Evolutionary conservation across 1,140 invertebrate species (phyloP).

Genomic region (Copidosoma floridanum): DNA sequence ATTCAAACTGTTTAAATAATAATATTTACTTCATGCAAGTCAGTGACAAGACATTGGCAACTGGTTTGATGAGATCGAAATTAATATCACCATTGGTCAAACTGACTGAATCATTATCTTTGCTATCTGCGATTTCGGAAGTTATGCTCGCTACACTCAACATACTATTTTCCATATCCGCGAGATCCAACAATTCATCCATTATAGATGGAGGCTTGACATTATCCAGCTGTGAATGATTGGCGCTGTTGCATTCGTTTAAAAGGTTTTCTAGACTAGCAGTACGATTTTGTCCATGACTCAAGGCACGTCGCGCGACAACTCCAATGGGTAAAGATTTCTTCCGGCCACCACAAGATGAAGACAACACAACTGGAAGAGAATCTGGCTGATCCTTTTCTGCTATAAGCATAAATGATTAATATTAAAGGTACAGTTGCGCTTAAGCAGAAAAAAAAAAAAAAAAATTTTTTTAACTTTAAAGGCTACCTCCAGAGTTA

Average conservation of each 20-base stretch:
- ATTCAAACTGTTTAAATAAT: background rate
- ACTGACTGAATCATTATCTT: constrained; percentile 44
- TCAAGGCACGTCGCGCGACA: constrained; percentile 68
- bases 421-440: background rate
- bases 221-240: constrained; percentile 67
- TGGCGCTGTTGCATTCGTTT: constrained; percentile 55
- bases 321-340: constrained; percentile 69
- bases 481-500: constrained; percentile 7
- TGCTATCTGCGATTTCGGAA: constrained; percentile 69
- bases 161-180: constrained; percentile 76
- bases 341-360: constrained; percentile 58
- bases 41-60: constrained; percentile 50
- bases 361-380: constrained; percentile 37
- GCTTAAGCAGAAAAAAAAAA: too few relatives aligned
- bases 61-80: constrained; percentile 50
- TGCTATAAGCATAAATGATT: constrained; percentile 20
- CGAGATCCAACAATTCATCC: constrained; percentile 69
- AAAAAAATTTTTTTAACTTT: too few relatives aligned
- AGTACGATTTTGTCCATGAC: constrained; percentile 58
- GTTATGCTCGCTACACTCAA: constrained; percentile 80
- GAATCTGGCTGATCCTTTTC: constrained; percentile 42
- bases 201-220: constrained; percentile 80
- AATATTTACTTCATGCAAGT: constrained; percentile 43
- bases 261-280: constrained; percentile 65
- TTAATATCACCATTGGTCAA: constrained; percentile 42